A percentile compares a stretch with the other conserved stretches of the same genome.
phyloP scores from a whole-genome alignment of 2,113 vertebrate genomes.

The Panthera tigris region DNA sequence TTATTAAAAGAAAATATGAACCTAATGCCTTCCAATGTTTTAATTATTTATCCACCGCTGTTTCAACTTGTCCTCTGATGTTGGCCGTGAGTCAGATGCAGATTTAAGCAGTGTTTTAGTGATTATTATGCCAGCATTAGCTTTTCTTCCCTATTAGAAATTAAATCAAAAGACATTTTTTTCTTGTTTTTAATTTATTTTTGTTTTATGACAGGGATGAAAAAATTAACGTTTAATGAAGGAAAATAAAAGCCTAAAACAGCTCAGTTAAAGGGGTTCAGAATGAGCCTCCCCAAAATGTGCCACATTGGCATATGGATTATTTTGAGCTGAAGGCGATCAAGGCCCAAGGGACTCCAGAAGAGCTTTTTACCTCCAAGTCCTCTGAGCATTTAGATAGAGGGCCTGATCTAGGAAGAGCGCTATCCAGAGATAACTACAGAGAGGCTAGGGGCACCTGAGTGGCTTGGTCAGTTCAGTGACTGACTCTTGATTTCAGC shows the following conservation, averaged over 20 bases:
- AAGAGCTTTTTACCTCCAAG: not conserved
- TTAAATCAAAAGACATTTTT: conserved; percentile 1
- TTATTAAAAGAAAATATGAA: conserved; percentile 65
- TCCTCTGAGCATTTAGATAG: not conserved
- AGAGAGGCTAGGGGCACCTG: no score
- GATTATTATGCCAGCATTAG: conserved; percentile 36
- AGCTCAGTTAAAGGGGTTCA: not conserved
- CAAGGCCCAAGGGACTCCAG: not conserved
- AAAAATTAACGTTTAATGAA: conserved; percentile 48
- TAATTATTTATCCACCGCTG: conserved; percentile 51
- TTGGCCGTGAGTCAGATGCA: conserved; percentile 42
- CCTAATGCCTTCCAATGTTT: conserved; percentile 58
- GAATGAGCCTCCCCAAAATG: not conserved
- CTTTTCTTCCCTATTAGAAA: conserved; percentile 33
- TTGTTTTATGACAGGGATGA: conserved; percentile 45
- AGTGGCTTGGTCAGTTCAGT: no score
- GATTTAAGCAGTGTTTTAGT: conserved; percentile 37
- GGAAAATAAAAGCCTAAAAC: conserved; percentile 15
- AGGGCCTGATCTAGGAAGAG: not conserved
- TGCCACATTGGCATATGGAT: not conserved
- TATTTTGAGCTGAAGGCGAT: not conserved
- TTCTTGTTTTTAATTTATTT: not conserved
- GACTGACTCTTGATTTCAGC: no score
- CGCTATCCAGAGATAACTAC: not conserved
- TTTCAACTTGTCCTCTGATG: conserved; percentile 64